phyloP scores from a whole-genome alignment of 2,797 vertebrate genomes.

The Acipenser oxyrinchus region DNA sequence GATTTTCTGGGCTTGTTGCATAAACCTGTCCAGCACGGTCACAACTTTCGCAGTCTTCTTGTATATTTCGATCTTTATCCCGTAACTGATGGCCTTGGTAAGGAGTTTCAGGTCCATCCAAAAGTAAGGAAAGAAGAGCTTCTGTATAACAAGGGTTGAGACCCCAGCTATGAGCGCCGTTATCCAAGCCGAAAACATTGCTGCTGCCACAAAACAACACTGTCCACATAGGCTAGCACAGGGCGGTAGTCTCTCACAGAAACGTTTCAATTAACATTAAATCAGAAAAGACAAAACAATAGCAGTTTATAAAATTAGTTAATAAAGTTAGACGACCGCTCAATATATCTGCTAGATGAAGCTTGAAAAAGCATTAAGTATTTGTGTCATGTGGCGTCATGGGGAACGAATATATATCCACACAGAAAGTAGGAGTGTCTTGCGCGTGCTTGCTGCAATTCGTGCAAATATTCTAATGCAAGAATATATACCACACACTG shows the following conservation, averaged over 20 bases:
- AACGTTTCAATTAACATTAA: background rate
- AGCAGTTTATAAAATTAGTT: no score
- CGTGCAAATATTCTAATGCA: no score
- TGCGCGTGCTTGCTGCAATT: no score
- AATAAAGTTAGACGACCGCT: no score
- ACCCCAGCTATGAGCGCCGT: slow-evolving; percentile 43
- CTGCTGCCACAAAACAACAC: background rate
- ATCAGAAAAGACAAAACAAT: background rate
- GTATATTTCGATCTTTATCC: slow-evolving; percentile 34
- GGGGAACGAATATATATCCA: no score
- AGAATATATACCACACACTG: no score
- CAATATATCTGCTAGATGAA: no score
- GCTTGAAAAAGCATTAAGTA: no score
- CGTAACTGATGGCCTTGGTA: slow-evolving; percentile 50
- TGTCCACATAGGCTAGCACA: no score
- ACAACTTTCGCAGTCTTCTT: slow-evolving; percentile 49
- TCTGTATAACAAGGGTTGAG: slow-evolving; percentile 57
- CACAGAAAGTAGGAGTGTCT: no score
- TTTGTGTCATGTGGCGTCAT: no score
- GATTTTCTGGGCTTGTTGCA: slow-evolving; percentile 49
- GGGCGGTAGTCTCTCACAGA: no score
- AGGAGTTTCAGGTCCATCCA: slow-evolving; percentile 69
- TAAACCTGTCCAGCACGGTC: slow-evolving; percentile 71
- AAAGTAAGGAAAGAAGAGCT: slow-evolving; percentile 58
- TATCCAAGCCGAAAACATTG: slow-evolving; percentile 38